phyloP scores from a whole-genome alignment of 2,797 vertebrate species.

The Falco cherrug region DNA sequence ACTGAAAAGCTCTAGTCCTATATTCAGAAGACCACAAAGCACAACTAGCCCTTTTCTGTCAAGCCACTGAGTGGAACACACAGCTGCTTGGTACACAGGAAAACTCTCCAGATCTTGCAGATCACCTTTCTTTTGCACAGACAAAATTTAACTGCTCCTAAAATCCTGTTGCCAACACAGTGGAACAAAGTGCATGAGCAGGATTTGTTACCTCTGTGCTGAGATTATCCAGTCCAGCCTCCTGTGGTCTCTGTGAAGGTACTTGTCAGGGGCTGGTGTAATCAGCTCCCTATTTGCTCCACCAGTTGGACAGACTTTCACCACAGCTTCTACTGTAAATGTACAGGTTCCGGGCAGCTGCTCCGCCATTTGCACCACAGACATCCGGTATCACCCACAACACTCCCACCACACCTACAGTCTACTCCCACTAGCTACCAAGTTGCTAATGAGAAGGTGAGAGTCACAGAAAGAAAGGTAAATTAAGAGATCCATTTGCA shows the following conservation, averaged over 20 bases:
- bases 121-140: not conserved
- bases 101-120: not conserved
- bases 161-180: not conserved
- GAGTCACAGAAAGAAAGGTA: slow-evolving; percentile 26
- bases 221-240: not conserved
- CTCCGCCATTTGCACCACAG: slow-evolving; percentile 14
- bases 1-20: not conserved
- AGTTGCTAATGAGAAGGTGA: slow-evolving; percentile 14
- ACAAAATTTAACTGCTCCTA: not conserved
- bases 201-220: not conserved
- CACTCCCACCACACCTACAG: not conserved
- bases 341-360: not conserved
- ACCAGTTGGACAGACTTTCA: not conserved
- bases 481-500: not conserved
- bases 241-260: not conserved
- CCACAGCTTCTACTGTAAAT: not conserved
- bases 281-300: not conserved
- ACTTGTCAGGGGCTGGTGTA: not conserved
- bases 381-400: not conserved
- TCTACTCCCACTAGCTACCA: slow-evolving; percentile 8
- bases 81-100: not conserved
- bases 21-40: not conserved
- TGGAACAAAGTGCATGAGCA: not conserved
- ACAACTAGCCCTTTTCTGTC: not conserved
- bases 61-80: not conserved